Base-by-base conservation (phyloP, 1,140 invertebrate species). In the Eueides isabella region DNA sequence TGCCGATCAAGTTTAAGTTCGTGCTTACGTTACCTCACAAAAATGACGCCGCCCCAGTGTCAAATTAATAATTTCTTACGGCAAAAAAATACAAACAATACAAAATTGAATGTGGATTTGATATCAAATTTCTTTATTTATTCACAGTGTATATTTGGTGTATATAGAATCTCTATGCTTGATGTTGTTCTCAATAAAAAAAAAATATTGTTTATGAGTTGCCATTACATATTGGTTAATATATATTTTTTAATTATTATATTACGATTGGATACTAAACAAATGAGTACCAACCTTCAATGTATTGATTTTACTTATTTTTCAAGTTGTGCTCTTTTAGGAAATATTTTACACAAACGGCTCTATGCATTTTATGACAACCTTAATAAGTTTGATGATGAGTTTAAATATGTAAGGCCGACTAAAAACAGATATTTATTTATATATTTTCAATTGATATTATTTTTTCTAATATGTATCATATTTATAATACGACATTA, bases 51-150 rank as follows among this genome's bases (percentile, higher is more conserved):
- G 16, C 65, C 65, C 12, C 12, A n/a, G 26, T 31, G 23, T 29
- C 65, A 44, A 41, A 29, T 48, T 29, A 48, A 67, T 67, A 67
- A 38, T 44, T 67, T 67, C 33, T 16, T 67, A 9, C 16, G 44
- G 14, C 2, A 28, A 44, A 23, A 23, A 14, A 67, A 67, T 41
- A 30, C 5, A n/a, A 16, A 26, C 14, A n/a, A 44, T 31, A 67
- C 2, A 26, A 55, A 55, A 26, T 26, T 55, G 0, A 55, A 55
- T 55, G 23, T 67, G 14, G 38, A 67, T 44, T 41, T 41, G 12
- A 44, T 67, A 38, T 67, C 65, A 26, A 67, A 44, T 9, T n/a
- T 6, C 29, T 67, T 44, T 11, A 11, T 67, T 12, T 44, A 29
- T 29, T 16, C 35, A 1, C 14, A 44, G 26, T 4, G 26, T 29